phyloP scores from a whole-genome alignment of 2,888 invertebrate species.

The Machimus atricapillus region DNA sequence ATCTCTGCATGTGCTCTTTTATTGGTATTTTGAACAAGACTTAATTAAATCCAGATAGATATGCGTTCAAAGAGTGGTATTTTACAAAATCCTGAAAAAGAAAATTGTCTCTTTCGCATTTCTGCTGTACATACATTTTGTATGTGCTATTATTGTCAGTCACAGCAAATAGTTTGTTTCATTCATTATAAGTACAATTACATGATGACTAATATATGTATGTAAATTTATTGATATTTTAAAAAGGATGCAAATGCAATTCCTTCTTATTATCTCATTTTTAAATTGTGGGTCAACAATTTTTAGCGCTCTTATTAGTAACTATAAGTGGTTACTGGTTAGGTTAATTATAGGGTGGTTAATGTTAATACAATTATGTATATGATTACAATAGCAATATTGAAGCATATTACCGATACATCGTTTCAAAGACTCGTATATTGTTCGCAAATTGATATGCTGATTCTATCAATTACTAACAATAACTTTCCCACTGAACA shows the following conservation, averaged over 20 bases:
- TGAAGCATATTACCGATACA: slow-evolving; percentile 51
- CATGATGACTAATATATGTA: background rate
- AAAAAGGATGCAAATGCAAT: slow-evolving; percentile 22
- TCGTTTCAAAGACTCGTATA: slow-evolving; percentile 50
- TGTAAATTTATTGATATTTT: background rate
- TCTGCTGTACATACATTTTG: background rate
- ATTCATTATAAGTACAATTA: slow-evolving; percentile 3
- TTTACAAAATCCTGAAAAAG: background rate
- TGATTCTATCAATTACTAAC: slow-evolving; percentile 60
- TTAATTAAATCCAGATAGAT: background rate
- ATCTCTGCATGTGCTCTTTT: background rate
- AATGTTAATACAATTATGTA: slow-evolving; percentile 51
- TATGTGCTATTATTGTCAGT: slow-evolving; percentile 59
- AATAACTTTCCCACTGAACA: slow-evolving; percentile 44
- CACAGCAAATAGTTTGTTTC: slow-evolving; percentile 59
- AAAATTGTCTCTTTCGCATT: background rate
- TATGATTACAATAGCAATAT: slow-evolving; percentile 52
- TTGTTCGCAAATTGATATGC: slow-evolving; percentile 60
- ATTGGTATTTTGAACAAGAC: background rate
- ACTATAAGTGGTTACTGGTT: slow-evolving; percentile 46
- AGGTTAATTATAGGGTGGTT: slow-evolving; percentile 43
- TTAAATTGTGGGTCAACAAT: slow-evolving; percentile 7
- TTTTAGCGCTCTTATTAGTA: background rate
- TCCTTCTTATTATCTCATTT: slow-evolving; percentile 11
- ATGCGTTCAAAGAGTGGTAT: background rate